Evolutionary conservation across 1,140 invertebrate species (phyloP), one percentile per base, ranked within the genome.

Genomic region (Aphaenogaster ashmeadi): DNA sequence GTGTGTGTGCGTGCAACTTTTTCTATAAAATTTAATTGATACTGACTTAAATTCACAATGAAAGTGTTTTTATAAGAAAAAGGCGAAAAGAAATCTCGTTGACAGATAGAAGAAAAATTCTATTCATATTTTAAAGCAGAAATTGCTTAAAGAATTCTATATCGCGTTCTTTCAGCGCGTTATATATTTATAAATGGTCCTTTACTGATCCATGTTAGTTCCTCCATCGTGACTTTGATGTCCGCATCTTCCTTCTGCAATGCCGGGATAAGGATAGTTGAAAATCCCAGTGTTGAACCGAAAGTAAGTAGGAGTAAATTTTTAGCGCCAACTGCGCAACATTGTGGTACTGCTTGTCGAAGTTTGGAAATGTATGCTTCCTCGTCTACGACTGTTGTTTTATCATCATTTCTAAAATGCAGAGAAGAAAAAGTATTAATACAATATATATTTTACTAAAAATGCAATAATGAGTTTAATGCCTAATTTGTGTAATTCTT

Each of bases 151-250:
- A 77, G 27, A 60, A 62, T 60, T 44, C 9, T 44, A 27, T 15
- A n/a, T 60, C 18, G 21, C 7, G 33, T 38, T n/a, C 7, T 60
- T 3, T 60, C 8, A 36, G 0, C 6, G 0, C 15, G 9, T n/a
- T 27, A 47, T 27, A 47, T 18, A 56, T 81, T 71, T 56, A 33
- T 15, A 27, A 84, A 60, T 27, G 0, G 11, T 54, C 79, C 95
- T 96, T 96, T 94, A 97, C 97, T 97, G 90, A 98, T 97, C 97
- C 97, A 98, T 52, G 97, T 98, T 69, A 98, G 96, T 93, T 97
- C 96, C 7, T 97, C 96, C 60, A 95, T 95, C 6, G 96, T 96
- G 4, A 98, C 95, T 0, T 94, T 94, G 7, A 97, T 94, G 4
- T 95, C 94, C 0, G 95, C 89, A 86, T 96, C 93, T 0, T 91